Conservation (phyloP, 2,113 vertebrate species). For the Crypturellus undulatus region DNA sequence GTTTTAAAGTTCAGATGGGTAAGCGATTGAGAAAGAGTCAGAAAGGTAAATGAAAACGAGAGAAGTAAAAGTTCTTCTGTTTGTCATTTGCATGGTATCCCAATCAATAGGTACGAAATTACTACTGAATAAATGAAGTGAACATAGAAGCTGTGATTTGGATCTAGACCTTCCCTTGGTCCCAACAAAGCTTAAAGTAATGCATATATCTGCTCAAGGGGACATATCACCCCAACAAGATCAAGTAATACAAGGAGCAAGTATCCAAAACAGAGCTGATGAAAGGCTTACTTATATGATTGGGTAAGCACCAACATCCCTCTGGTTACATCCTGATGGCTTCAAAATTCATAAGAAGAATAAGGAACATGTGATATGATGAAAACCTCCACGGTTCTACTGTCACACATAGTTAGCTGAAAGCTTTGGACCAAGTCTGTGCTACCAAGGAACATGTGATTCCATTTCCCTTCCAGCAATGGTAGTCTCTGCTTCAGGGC, state of each 20-base stretch:
- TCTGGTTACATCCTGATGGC: neutral
- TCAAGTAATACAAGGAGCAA: neutral
- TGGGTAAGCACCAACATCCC: neutral
- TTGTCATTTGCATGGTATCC: neutral
- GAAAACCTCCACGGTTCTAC: neutral
- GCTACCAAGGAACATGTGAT: neutral
- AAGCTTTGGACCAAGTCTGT: neutral
- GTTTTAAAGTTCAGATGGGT: neutral
- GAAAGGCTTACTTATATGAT: neutral
- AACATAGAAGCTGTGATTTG: neutral
- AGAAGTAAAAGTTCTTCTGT: neutral
- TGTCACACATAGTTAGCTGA: rapidly evolving
- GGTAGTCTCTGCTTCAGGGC: neutral
- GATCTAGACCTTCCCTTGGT: neutral
- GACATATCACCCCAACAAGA: neutral
- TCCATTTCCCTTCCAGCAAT: neutral
- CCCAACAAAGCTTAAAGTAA: neutral
- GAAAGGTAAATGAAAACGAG: neutral
- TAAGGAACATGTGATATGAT: neutral
- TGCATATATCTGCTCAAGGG: rapidly evolving
- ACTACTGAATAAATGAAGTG: neutral
- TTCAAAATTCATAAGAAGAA: neutral
- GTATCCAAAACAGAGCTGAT: neutral
- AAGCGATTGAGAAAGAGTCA: neutral
- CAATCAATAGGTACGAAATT: neutral